Percentiles rank a stretch among this genome's conserved stretches.
phyloP scores from a whole-genome alignment of 2,888 invertebrate species.

The Macrophya annulata region DNA sequence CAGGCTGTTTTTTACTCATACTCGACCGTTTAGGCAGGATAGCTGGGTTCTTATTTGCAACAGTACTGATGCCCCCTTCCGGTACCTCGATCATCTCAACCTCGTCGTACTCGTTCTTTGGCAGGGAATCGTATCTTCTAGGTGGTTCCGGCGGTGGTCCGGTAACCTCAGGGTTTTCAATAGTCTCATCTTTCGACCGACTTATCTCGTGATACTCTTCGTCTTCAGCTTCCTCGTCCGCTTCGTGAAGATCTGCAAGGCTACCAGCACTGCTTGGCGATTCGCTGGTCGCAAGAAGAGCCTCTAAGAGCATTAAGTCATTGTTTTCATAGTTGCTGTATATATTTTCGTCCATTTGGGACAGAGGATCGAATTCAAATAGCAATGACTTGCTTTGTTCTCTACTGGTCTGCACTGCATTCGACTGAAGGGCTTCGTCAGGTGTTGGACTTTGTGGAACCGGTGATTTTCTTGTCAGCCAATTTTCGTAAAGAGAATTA shows the following conservation, averaged over 20 bases:
- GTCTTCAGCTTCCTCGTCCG: conserved; percentile 76
- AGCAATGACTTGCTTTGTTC: conserved; percentile 71
- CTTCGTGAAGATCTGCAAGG: conserved; percentile 78
- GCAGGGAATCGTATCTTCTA: conserved; percentile 85
- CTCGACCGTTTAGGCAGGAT: conserved; percentile 72
- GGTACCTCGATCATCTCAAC: conserved; percentile 68
- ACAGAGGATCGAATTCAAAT: conserved; percentile 73
- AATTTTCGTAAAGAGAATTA: conserved; percentile 81
- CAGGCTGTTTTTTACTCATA: conserved; percentile 74
- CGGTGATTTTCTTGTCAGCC: conserved; percentile 65
- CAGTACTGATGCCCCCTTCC: background rate
- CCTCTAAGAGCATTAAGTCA: conserved; percentile 85
- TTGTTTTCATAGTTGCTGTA: conserved; percentile 81
- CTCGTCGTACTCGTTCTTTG: conserved; percentile 79
- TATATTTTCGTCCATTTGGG: conserved; percentile 67
- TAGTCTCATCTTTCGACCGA: conserved; percentile 77
- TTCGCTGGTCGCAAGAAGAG: conserved; percentile 86
- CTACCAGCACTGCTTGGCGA: conserved; percentile 83
- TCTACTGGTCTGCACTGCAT: conserved; percentile 75
- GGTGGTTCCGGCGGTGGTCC: conserved; percentile 84
- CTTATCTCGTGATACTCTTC: conserved; percentile 80
- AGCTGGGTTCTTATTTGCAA: conserved; percentile 71
- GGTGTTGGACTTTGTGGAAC: conserved; percentile 75
- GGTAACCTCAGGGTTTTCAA: conserved; percentile 74
- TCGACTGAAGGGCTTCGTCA: conserved; percentile 13